A percentile compares a stretch with the other conserved stretches of the same genome.
Evolutionary conservation across 2,797 vertebrate species (phyloP).

Genomic region (Spheniscus humboldti): DNA sequence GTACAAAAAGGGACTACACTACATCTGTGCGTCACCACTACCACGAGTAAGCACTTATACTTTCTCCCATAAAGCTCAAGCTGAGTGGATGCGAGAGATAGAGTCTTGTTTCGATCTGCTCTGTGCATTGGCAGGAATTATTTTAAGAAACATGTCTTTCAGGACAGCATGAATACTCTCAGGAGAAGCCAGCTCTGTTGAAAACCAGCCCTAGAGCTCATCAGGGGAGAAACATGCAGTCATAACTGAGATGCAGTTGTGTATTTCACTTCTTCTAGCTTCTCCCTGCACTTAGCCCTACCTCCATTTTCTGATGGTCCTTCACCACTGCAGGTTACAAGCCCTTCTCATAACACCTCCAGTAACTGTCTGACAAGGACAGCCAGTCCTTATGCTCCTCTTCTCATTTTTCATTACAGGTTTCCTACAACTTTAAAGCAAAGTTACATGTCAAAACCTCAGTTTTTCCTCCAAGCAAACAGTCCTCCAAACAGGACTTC

Average conservation of each 20-base stretch:
- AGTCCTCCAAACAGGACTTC: neutral
- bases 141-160: neutral
- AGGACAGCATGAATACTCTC: neutral
- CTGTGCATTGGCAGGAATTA: neutral
- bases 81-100: neutral
- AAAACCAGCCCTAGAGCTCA: neutral
- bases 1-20: neutral
- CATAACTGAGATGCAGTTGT: neutral
- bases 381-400: neutral
- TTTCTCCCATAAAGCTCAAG: neutral
- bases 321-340: neutral
- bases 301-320: neutral
- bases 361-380: neutral
- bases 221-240: neutral
- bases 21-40: accelerated
- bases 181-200: neutral
- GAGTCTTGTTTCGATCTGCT: neutral
- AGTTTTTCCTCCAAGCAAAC: neutral
- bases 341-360: neutral
- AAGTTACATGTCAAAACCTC: neutral
- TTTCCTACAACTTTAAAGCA: neutral
- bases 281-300: neutral
- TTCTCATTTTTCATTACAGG: neutral
- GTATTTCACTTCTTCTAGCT: neutral
- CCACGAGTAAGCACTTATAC: neutral